Evolutionary conservation across 2,888 invertebrate genomes (phyloP), one percentile per base, ranked within the genome.

Genomic region (Napeogenes sylphis): DNA sequence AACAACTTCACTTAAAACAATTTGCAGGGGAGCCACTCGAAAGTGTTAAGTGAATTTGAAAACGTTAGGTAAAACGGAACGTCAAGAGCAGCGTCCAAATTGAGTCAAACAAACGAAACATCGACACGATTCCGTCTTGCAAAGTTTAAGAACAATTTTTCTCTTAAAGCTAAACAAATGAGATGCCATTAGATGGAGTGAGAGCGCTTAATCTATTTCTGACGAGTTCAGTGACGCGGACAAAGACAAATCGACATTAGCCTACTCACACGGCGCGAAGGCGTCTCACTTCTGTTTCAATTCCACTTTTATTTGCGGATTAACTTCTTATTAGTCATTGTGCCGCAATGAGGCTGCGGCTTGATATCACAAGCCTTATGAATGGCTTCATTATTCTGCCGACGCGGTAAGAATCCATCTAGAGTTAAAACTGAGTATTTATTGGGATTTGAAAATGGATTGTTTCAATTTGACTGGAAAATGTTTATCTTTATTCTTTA

Each of bases 181-280:
- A 89, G 90, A 83, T 84, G 83, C 89, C 88, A 90, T 90, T 90
- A 90, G 88, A 90, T 87, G 85, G 85, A 90, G 90, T 87, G 88
- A 90, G 90, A 90, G 86, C 84, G 90, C 90, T 90, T 90, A 90
- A 90, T 90, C 90, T 90, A 90, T 90, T 90, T 90, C 90, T 90
- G 90, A 90, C 90, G 90, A 90, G 90, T 90, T 90, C 88, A 89
- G 87, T 88, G 90, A 90, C 90, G 90, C 90, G 88, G 90, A 90
- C 90, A 88, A 86, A 88, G 90, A 90, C 90, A 88, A 89, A 90
- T 90, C 87, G 90, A 87, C 88, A 87, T 85, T 87, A 85, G 89
- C 87, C 85, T 90, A 89, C 89, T 88, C 90, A 89, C 90, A 89
- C 90, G 88, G 88, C 87, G 80, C 75, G 84, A 85, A 87, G 85